Conservation (phyloP, 2,888 invertebrate species). For the Megaustenia siamemsis region DNA sequence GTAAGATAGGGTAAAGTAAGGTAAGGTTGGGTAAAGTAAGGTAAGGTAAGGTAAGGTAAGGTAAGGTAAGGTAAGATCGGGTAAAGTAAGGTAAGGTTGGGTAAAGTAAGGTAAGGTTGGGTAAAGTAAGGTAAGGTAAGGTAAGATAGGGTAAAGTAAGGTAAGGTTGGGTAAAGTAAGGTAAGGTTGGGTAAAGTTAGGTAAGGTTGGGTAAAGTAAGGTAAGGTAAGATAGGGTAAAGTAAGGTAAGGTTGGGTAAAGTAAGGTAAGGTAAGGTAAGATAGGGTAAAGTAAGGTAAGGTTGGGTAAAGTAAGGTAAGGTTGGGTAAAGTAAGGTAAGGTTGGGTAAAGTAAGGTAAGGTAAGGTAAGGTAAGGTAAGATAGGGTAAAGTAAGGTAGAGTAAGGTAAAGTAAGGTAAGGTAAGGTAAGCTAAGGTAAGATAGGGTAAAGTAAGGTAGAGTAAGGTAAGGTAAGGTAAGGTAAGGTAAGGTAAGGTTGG, state of each 20-base stretch:
- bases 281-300: background rate
- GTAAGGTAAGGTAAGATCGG: no score
- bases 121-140: background rate
- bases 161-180: background rate
- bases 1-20: background rate
- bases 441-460: constrained; percentile 15
- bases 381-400: constrained; percentile 11
- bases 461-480: constrained; percentile 20
- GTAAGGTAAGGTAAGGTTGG: constrained; percentile 12
- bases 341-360: constrained; percentile 20
- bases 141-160: background rate
- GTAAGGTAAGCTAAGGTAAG: background rate
- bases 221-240: no score
- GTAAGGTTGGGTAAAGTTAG: no score
- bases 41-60: background rate
- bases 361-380: constrained; percentile 23
- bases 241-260: background rate
- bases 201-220: background rate
- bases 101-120: background rate
- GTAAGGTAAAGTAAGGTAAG: constrained; percentile 20
- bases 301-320: background rate
- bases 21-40: background rate
- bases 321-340: background rate
- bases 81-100: no score
- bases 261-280: background rate